Conservation (phyloP, 2,113 vertebrate species). For the Heliornis fulica region DNA sequence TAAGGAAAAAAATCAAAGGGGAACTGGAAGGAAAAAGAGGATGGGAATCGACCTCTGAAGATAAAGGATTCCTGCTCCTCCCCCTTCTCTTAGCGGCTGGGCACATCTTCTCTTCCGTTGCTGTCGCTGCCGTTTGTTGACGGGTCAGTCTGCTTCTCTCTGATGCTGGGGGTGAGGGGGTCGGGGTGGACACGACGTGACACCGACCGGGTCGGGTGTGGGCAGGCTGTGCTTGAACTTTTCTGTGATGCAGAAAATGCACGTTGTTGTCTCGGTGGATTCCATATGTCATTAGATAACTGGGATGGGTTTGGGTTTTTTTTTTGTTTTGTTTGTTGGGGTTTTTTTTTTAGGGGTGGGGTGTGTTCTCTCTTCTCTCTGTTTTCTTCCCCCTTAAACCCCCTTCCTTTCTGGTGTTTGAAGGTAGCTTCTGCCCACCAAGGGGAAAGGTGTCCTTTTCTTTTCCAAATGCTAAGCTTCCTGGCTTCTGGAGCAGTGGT, state of each 20-base stretch:
- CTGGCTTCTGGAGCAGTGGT: not conserved
- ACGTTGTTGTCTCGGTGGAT: not conserved
- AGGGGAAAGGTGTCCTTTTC: not conserved
- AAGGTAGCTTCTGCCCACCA: not conserved
- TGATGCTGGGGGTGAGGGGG: not conserved
- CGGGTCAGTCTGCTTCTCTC: not conserved
- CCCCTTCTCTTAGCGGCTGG: not conserved
- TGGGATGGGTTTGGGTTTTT: too few species aligned
- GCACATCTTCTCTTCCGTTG: not conserved
- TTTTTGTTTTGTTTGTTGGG: too few species aligned
- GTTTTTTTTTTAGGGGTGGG: too few species aligned
- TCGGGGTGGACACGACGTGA: not conserved
- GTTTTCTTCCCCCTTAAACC: not conserved
- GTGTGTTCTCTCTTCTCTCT: too few species aligned
- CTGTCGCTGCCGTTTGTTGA: not conserved
- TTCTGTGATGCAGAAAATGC: not conserved
- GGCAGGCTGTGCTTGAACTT: not conserved
- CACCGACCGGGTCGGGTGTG: not conserved
- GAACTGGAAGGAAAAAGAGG: not conserved
- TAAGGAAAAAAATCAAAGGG: not conserved
- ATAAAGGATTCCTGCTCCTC: not conserved
- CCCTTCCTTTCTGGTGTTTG: not conserved
- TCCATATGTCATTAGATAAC: not conserved
- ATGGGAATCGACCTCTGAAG: not conserved
- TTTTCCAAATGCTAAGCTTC: not conserved